Percentiles rank a stretch among this genome's conserved stretches.
Conservation (phyloP, 2,888 invertebrate genomes). For the Lochmaea capreae region DNA sequence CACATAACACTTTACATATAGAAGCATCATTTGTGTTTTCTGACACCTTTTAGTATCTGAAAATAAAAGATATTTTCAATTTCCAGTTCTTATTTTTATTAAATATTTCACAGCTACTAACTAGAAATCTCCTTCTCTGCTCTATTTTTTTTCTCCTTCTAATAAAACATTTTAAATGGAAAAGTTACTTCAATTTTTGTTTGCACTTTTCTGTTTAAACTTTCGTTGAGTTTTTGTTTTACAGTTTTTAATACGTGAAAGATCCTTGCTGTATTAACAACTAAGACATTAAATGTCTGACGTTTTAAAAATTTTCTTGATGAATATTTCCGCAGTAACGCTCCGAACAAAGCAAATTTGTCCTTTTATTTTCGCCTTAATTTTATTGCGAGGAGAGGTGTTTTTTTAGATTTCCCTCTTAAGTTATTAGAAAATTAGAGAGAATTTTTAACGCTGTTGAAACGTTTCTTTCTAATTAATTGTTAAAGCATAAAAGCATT, state of each 20-base stretch:
- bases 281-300: constrained; percentile 16
- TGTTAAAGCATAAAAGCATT: no score
- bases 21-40: neutral
- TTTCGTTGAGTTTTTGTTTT: constrained; percentile 46
- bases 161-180: neutral
- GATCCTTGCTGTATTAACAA: constrained; percentile 26
- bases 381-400: neutral
- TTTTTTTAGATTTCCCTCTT: neutral
- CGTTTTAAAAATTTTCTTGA: neutral
- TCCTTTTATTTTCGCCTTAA: neutral
- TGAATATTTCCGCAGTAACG: constrained; percentile 19
- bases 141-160: neutral
- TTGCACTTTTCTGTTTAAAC: constrained; percentile 47
- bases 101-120: neutral
- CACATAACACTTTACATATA: no score
- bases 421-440: neutral
- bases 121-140: neutral
- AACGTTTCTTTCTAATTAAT: neutral
- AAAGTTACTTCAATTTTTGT: constrained; percentile 38
- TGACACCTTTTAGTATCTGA: neutral
- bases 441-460: neutral
- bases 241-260: constrained; percentile 34
- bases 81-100: neutral
- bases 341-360: neutral
- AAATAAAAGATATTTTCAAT: neutral